Base-by-base conservation (phyloP, 2,888 invertebrate genomes). In the Acrobasis consociella region DNA sequence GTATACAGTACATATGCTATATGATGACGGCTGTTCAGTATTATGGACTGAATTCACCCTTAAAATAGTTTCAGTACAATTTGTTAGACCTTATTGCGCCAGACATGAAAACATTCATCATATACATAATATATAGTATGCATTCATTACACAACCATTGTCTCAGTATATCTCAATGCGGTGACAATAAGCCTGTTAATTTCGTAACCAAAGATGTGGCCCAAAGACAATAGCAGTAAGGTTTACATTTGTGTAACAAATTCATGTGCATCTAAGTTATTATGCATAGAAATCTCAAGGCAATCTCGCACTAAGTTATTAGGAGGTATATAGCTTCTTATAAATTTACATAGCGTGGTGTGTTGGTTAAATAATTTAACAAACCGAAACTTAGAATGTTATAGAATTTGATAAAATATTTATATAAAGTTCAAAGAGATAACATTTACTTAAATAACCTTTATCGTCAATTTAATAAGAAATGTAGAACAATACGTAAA, bases 281-380 rank as follows among this genome's bases (percentile, higher is more conserved):
- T 39, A 60, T 65, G 67, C 58, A 61, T 62, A 76, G 76, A 73
- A 72, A 76, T 76, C 77, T 76, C 82, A 81, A 83, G 82, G 81
- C 80, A 74, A 80, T 81, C 77, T 83, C 82, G 80, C 80, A 77
- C 73, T 81, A 83, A 85, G 77, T 81, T 82, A 82, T 83, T 82
- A 79, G 72, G 71, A 78, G 72, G 73, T 78, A 74, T 17, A 31
- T 31, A 7, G 8, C 5, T 31, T 8, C 31, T 31, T 7, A 31
- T 31, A 31, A 2, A 31, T 31, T 31, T 31, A 31, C 31, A 31
- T 31, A 31, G 0, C 8, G 11, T 9, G 11, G 22, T 17, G 10
- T 13, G 51, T 51, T 13, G 8, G 22, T 22, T 22, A 5, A 22
- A 22, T 22, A 22, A 22, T 22, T 22, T 3, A 22, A 22, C 22